phyloP scores from a whole-genome alignment of 1,140 invertebrate species.

The Papilio machaon region DNA sequence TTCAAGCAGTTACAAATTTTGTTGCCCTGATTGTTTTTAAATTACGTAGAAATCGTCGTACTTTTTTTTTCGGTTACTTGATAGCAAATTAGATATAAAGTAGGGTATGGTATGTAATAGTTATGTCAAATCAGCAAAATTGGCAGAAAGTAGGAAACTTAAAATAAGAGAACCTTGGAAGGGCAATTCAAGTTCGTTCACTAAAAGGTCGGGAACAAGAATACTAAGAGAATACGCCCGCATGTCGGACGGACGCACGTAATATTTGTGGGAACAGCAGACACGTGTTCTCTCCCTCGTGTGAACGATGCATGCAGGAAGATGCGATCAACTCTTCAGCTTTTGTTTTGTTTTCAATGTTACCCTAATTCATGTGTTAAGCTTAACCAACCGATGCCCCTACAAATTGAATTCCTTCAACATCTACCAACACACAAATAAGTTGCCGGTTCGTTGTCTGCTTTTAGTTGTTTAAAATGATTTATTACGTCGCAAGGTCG shows the following conservation, averaged over 20 bases:
- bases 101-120: too few species aligned
- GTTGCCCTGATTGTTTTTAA: too few species aligned
- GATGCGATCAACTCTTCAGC: constrained; percentile 47
- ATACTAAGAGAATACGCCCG: constrained; percentile 55
- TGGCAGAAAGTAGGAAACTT: background rate
- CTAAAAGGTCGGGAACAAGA: constrained; percentile 29
- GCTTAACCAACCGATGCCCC: background rate
- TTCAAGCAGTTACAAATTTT: background rate
- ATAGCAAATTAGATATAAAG: too few species aligned
- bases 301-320: constrained; percentile 61
- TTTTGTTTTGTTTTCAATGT: constrained; percentile 43
- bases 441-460: background rate
- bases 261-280: constrained; percentile 55
- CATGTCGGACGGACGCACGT: constrained; percentile 47
- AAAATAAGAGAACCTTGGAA: constrained; percentile 31
- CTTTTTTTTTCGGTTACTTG: too few species aligned
- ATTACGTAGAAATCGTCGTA: too few species aligned
- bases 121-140: background rate
- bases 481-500: too few species aligned
- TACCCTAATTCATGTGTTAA: constrained; percentile 2
- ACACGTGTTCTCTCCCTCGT: constrained; percentile 63
- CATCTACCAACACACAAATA: background rate
- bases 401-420: background rate
- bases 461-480: too few species aligned
- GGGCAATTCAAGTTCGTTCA: constrained; percentile 39